Conservation (phyloP, 2,888 invertebrate species). For the Prosapia bicincta region DNA sequence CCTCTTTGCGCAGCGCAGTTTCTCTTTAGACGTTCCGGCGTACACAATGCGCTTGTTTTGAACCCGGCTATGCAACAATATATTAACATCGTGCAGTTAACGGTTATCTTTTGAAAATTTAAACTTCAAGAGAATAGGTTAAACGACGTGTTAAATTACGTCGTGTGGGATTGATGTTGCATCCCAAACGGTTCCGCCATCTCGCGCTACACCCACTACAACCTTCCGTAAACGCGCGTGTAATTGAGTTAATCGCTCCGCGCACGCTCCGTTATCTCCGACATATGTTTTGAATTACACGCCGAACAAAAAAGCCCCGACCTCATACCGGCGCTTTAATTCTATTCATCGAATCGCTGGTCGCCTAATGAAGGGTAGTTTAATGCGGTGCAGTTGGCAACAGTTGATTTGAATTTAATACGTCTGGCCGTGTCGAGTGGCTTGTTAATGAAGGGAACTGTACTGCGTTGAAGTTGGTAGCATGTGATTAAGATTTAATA, state of each 20-base stretch:
- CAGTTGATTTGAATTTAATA: not conserved
- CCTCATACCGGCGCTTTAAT: not conserved
- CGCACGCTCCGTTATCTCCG: not conserved
- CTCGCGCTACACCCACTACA: not conserved
- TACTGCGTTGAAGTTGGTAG: not conserved
- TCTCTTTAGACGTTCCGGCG: no score
- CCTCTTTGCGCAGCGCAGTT: no score
- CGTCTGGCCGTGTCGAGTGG: not conserved
- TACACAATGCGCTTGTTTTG: no score
- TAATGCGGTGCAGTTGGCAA: not conserved
- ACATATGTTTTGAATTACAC: not conserved
- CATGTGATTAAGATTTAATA: not conserved
- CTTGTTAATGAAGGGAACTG: not conserved
- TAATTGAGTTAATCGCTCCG: not conserved
- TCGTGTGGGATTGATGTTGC: no score
- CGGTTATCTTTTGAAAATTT: no score
- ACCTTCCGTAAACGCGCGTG: not conserved
- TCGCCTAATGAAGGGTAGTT: not conserved
- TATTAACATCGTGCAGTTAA: no score
- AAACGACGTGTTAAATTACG: no score
- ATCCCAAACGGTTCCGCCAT: no score
- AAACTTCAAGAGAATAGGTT: no score
- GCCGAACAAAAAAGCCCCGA: not conserved
- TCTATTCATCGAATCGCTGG: not conserved
- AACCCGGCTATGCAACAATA: no score